These are phyloP conservation scores for Augochlorella aurata DNA, from an alignment of 2,888 invertebrate genomes.

Conservation along the genomic window DNA sequence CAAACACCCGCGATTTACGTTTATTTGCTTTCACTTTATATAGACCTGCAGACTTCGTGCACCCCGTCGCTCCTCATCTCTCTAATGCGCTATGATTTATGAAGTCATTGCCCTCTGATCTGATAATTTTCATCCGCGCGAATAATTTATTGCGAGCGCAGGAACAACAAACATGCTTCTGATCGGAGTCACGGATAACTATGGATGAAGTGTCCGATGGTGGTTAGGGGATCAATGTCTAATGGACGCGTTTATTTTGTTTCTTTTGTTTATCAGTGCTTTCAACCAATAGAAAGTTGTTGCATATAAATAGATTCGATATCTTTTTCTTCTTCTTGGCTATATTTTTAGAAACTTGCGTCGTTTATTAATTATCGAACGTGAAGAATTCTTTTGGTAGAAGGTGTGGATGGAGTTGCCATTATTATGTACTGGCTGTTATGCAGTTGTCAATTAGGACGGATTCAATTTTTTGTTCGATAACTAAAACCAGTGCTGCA, in stretches of 20 bases:
- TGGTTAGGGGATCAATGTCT: neutral
- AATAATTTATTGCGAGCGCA: slow-evolving; percentile 49
- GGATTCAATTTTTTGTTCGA: neutral
- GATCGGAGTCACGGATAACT: neutral
- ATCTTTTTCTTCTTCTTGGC: too few relatives aligned
- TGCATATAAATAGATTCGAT: too few relatives aligned
- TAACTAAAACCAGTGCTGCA: neutral
- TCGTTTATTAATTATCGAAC: neutral
- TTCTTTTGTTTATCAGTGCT: too few relatives aligned
- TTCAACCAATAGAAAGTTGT: too few relatives aligned
- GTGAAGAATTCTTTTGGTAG: neutral
- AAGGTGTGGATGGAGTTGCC: too few relatives aligned
- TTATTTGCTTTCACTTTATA: slow-evolving; percentile 62
- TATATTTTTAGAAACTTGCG: too few relatives aligned
- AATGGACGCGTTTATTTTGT: neutral
- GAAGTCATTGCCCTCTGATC: slow-evolving; percentile 54
- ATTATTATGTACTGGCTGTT: neutral
- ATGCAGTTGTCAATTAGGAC: neutral
- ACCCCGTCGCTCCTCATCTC: slow-evolving; percentile 16
- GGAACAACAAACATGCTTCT: neutral
- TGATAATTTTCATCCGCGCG: slow-evolving; percentile 53
- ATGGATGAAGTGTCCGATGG: neutral
- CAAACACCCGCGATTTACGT: slow-evolving; percentile 66
- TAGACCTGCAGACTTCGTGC: slow-evolving; percentile 30
- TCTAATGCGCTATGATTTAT: slow-evolving; percentile 53